A percentile compares a stretch with the other conserved stretches of the same genome.
phyloP scores from a whole-genome alignment of 2,888 invertebrate species.

The Acanthosepion lycidas region DNA sequence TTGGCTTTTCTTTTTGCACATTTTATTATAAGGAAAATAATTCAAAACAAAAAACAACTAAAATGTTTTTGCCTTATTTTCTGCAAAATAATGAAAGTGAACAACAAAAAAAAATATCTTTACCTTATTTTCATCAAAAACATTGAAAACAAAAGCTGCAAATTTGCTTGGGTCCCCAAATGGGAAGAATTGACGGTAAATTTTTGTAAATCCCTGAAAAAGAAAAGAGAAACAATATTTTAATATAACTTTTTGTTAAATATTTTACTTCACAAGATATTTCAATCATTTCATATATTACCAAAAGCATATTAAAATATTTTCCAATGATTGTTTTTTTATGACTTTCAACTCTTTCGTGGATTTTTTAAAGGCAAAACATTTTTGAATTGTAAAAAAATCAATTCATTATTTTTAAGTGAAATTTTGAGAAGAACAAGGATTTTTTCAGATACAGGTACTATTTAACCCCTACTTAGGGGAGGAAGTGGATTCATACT shows the following conservation, averaged over 20 bases:
- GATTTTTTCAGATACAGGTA: no score
- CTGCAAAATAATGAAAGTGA: neutral
- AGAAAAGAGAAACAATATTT: slow-evolving; percentile 44
- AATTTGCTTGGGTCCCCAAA: slow-evolving; percentile 99
- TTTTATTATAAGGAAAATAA: neutral
- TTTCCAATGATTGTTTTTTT: no score
- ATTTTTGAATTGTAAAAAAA: no score
- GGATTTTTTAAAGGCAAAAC: no score
- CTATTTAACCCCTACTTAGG: no score
- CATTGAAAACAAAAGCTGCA: slow-evolving; percentile 96
- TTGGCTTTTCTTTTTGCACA: neutral
- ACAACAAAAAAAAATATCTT: slow-evolving; percentile 74
- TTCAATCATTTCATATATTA: no score
- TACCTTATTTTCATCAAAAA: slow-evolving; percentile 98
- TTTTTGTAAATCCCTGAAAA: slow-evolving; percentile 96
- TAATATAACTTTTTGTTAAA: neutral
- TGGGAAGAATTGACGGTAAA: slow-evolving; percentile 99
- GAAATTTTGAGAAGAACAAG: no score
- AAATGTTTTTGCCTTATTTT: neutral
- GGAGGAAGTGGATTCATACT: no score
- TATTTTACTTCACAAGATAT: neutral
- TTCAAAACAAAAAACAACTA: neutral
- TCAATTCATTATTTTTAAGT: no score
- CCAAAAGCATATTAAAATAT: no score
- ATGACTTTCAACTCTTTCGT: no score